These are phyloP conservation scores for Heliconius melpomene DNA, from an alignment of 1,140 invertebrate genomes.

Conservation along the genomic window DNA sequence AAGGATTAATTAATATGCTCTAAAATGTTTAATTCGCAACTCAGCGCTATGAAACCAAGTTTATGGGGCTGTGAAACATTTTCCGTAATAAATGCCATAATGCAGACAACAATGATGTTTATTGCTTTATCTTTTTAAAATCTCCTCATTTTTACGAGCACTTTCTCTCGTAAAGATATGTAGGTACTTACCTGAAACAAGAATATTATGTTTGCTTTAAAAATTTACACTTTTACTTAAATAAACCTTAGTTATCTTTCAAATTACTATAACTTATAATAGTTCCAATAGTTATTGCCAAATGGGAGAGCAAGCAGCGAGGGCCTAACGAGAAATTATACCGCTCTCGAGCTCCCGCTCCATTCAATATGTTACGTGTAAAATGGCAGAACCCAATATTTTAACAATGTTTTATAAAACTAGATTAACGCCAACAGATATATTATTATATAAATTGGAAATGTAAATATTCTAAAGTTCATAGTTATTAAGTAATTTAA, in stretches of 20 bases:
- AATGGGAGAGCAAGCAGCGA: too few species aligned
- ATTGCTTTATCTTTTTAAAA: conserved; percentile 9
- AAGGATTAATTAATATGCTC: neutral
- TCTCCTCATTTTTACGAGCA: neutral
- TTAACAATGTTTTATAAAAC: too few species aligned
- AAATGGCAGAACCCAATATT: too few species aligned
- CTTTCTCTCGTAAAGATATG: neutral
- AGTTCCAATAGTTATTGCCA: too few species aligned
- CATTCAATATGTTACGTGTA: too few species aligned
- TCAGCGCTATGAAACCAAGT: neutral
- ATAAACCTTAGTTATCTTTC: neutral
- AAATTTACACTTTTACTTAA: neutral
- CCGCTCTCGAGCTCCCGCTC: too few species aligned
- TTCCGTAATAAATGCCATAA: conserved; percentile 4
- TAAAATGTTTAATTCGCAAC: conserved; percentile 4
- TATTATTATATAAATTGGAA: too few species aligned
- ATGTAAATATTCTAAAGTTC: too few species aligned
- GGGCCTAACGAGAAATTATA: too few species aligned
- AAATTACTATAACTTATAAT: neutral
- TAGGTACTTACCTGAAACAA: conserved; percentile 11
- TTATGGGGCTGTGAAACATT: conserved; percentile 10
- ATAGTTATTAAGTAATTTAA: too few species aligned
- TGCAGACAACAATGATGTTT: conserved; percentile 12
- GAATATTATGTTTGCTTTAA: neutral
- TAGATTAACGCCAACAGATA: too few species aligned